phyloP scores from a whole-genome alignment of 2,888 invertebrate species.

The Tetranychus truncatus region DNA sequence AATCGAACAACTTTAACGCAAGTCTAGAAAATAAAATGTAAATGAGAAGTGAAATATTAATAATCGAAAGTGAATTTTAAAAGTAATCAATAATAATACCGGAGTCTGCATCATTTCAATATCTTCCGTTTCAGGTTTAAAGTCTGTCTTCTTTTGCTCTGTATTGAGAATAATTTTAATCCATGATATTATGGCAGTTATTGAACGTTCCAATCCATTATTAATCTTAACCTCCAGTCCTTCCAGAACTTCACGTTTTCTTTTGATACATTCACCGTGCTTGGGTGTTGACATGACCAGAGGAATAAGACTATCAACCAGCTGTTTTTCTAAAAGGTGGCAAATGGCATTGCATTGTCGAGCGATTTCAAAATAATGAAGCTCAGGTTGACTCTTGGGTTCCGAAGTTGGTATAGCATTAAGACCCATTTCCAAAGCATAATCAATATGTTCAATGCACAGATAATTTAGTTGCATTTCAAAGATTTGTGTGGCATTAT shows the following conservation, averaged over 20 bases:
- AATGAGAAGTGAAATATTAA: conserved; percentile 22
- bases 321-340: conserved; percentile 77
- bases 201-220: conserved; percentile 58
- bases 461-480: conserved; percentile 67
- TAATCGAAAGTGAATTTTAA: no score
- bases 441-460: conserved; percentile 80
- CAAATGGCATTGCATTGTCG: conserved; percentile 83
- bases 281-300: conserved; percentile 70
- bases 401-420: conserved; percentile 72
- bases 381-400: conserved; percentile 64
- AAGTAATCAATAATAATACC: conserved; percentile 35
- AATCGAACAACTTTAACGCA: conserved; percentile 66
- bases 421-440: conserved; percentile 79
- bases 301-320: conserved; percentile 68
- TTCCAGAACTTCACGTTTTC: conserved; percentile 63
- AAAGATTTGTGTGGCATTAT: conserved; percentile 57
- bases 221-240: conserved; percentile 81
- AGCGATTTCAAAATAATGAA: conserved; percentile 81
- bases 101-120: conserved; percentile 41
- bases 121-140: conserved; percentile 43
- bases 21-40: conserved; percentile 31
- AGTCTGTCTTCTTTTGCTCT: conserved; percentile 89
- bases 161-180: conserved; percentile 67
- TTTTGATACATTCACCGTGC: conserved; percentile 68
- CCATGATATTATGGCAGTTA: conserved; percentile 75